A percentile compares a stretch with the other conserved stretches of the same genome.
Conservation (phyloP, 2,113 vertebrate genomes). For the Callospermophilus lateralis region DNA sequence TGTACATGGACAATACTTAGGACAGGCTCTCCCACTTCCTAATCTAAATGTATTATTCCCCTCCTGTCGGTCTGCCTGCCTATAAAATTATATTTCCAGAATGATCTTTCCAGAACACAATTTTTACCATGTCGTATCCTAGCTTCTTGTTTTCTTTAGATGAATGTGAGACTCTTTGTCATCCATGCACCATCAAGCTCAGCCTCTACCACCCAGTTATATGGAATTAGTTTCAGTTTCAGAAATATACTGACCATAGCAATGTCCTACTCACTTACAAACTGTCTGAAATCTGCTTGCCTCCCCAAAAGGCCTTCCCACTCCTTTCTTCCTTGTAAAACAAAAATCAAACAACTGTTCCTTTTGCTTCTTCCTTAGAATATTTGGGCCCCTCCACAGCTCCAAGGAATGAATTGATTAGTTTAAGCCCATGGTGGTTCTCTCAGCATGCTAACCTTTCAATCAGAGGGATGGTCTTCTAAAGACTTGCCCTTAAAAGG, state of each 20-base stretch:
- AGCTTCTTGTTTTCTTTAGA: not conserved
- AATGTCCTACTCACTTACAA: not conserved
- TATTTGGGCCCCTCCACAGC: accelerated
- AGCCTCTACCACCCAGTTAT: not conserved
- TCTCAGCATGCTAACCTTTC: not conserved
- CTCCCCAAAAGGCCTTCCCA: not conserved
- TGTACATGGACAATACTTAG: not conserved
- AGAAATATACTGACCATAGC: not conserved
- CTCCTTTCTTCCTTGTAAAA: not conserved
- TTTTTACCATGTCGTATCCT: not conserved
- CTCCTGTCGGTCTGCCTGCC: not conserved
- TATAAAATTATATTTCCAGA: conserved; percentile 7
- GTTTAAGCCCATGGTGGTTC: not conserved
- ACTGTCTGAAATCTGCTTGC: not conserved
- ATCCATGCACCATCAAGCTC: accelerated
- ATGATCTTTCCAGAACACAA: not conserved
- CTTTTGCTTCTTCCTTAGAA: not conserved
- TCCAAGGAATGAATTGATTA: not conserved
- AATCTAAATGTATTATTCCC: not conserved
- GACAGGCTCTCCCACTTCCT: not conserved
- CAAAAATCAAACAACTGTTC: not conserved
- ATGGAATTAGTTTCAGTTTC: not conserved
- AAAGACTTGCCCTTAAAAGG: not conserved
- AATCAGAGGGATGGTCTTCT: not conserved
- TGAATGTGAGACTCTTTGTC: not conserved